These are phyloP conservation scores for Bemisia tabaci DNA, from an alignment of 1,140 invertebrate genomes.

Conservation along the genomic window DNA sequence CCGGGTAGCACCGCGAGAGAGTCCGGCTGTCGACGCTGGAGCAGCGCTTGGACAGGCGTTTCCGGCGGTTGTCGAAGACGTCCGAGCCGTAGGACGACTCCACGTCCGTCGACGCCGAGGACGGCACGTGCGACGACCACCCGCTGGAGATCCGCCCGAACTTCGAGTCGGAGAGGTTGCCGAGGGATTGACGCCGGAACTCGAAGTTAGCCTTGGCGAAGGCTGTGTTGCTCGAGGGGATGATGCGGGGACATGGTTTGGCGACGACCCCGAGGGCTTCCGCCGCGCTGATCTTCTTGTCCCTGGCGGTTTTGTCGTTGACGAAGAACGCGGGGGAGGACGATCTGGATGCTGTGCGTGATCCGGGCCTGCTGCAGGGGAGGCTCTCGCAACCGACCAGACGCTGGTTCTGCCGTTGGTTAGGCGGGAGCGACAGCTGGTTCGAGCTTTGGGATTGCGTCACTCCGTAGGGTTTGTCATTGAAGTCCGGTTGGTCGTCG, in stretches of 20 bases:
- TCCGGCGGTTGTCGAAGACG: slow-evolving; percentile 13
- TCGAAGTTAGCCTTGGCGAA: slow-evolving; percentile 17
- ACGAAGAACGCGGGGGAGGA: slow-evolving; percentile 20
- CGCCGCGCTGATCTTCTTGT: slow-evolving; percentile 23
- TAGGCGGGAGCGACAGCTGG: slow-evolving; percentile 3
- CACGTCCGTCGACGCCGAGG: slow-evolving; percentile 13
- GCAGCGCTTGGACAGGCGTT: slow-evolving; percentile 16
- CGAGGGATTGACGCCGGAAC: slow-evolving; percentile 22
- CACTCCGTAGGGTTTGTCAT: not conserved
- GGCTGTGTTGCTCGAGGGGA: slow-evolving; percentile 13
- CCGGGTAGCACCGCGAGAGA: slow-evolving; percentile 6
- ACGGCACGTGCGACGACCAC: slow-evolving; percentile 39
- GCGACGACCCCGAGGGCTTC: slow-evolving; percentile 25
- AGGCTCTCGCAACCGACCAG: slow-evolving; percentile 17
- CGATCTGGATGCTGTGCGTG: slow-evolving; percentile 18
- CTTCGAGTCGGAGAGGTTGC: slow-evolving; percentile 23
- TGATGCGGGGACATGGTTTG: slow-evolving; percentile 23
- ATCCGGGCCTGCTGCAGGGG: slow-evolving; percentile 19
- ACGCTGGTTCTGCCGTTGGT: not conserved
- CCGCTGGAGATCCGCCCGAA: slow-evolving; percentile 28
- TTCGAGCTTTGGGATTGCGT: not conserved
- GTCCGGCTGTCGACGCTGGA: slow-evolving; percentile 15
- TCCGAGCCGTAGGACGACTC: slow-evolving; percentile 12
- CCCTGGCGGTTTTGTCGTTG: not conserved
- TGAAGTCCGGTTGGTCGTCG: not conserved